These are phyloP conservation scores for Melieria crassipennis DNA, from an alignment of 2,888 invertebrate species.

Conservation along the genomic window DNA sequence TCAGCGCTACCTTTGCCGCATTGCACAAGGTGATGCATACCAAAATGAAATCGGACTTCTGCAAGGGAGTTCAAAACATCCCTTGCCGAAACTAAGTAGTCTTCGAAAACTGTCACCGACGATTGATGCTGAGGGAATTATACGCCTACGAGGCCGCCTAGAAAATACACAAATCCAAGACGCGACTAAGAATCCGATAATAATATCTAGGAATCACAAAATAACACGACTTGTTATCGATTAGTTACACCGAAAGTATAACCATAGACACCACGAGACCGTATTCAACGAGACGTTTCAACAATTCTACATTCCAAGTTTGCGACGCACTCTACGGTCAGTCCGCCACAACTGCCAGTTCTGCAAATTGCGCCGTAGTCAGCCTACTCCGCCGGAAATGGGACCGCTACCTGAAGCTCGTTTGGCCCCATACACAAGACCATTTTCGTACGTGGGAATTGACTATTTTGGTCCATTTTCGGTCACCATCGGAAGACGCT, in stretches of 20 bases:
- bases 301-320: background rate
- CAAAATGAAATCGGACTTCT: background rate
- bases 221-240: constrained; percentile 29
- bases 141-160: constrained; percentile 36
- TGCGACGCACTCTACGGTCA: constrained; percentile 28
- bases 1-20: background rate
- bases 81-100: background rate
- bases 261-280: constrained; percentile 37
- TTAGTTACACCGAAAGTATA: constrained; percentile 33
- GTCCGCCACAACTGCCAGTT: constrained; percentile 32
- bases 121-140: constrained; percentile 30
- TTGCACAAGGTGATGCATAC: background rate
- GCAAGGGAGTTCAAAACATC: background rate
- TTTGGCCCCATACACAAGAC: constrained; percentile 26
- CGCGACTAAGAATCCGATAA: constrained; percentile 35
- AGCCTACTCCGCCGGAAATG: constrained; percentile 37
- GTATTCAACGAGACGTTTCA: constrained; percentile 36
- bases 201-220: constrained; percentile 33
- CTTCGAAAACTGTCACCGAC: constrained; percentile 31
- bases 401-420: constrained; percentile 37
- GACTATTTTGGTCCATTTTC: constrained; percentile 40
- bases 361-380: constrained; percentile 24
- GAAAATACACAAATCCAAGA: constrained; percentile 30
- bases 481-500: constrained; percentile 27
- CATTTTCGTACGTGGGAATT: constrained; percentile 30